Base-by-base conservation (phyloP, 2,797 vertebrate genomes). In the Hippoglossus hippoglossus region DNA sequence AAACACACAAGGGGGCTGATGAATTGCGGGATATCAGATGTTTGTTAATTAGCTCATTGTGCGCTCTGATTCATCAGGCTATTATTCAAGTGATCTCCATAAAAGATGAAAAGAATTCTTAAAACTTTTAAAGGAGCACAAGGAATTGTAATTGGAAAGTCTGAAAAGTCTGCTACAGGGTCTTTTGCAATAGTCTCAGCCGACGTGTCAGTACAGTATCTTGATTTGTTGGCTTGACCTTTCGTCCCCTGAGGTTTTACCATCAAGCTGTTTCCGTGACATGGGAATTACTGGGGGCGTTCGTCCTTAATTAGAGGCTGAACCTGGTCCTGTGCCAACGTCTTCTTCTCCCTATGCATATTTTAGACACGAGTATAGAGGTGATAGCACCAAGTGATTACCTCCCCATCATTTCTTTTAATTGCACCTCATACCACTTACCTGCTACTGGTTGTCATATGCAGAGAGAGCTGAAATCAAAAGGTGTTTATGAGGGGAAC, bases 391-490 rank as follows among this genome's bases (percentile, higher is more conserved):
- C 64, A 41, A 22, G 22, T 63, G 52, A 92, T 92, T 87, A 89
- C 91, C 85, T 83, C 67, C 69, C 71, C 50, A 66, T 80, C 50
- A 75, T 87, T 91, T 86, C 82, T 72, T 82, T 88, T 90, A 90
- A 94, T 92, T 91, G 85, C 80, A 67, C 68, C 70, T 73, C 83
- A 91, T 81, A 79, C 81, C 73, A 87, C 90, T 88, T 90, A 85
- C 85, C 81, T 71, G 57, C 83, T 87, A 86, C 90, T 86, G 82
- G 71, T 62, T 85, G 84, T 89, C 88, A 81, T 81, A 85, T 63
- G 75, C 15, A 60, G 24, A 76, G 64, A 81, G 85, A 73, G 70
- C 77, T 63, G 41, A 67, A 91, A 86, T 87, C 75, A 77, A 83
- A 87, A 87, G 75, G 83, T 87, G 79, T 87, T 88, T 84, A 87